These are phyloP conservation scores for Tenebrosternarchus preto DNA, from an alignment of 2,113 vertebrate genomes.

Conservation along the genomic window DNA sequence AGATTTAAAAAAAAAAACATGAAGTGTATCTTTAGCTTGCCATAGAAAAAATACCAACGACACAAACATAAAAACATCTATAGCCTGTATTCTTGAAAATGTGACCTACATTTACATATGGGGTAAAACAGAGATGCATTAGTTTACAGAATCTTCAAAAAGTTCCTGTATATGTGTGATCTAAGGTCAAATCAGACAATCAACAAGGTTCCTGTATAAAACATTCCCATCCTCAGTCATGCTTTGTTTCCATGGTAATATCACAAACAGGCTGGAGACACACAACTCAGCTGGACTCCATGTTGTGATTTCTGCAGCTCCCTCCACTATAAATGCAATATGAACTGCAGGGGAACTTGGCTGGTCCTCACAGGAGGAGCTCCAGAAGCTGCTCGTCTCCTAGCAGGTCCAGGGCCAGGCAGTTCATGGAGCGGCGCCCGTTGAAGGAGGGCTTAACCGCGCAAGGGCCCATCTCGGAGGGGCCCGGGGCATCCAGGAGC, in stretches of 20 bases:
- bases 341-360: too few relatives aligned
- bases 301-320: background rate
- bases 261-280: background rate
- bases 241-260: background rate
- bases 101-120: background rate
- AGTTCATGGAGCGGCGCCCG: slow-evolving; percentile 78
- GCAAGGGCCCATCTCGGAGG: slow-evolving; percentile 68
- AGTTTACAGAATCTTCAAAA: background rate
- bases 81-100: background rate
- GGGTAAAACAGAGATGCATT: background rate
- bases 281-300: background rate
- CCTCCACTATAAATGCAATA: too few relatives aligned
- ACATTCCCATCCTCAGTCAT: background rate
- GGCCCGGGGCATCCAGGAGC: slow-evolving; percentile 67
- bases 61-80: background rate
- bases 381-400: slow-evolving; percentile 77
- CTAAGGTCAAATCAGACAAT: background rate
- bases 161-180: background rate
- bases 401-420: slow-evolving; percentile 79
- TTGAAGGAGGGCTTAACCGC: slow-evolving; percentile 77
- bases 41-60: background rate
- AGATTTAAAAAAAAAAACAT: background rate
- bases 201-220: background rate
- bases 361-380: slow-evolving; percentile 74
- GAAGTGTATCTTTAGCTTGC: background rate